Conservation (phyloP, 2,888 invertebrate genomes). For the Orthonevra nobilis region DNA sequence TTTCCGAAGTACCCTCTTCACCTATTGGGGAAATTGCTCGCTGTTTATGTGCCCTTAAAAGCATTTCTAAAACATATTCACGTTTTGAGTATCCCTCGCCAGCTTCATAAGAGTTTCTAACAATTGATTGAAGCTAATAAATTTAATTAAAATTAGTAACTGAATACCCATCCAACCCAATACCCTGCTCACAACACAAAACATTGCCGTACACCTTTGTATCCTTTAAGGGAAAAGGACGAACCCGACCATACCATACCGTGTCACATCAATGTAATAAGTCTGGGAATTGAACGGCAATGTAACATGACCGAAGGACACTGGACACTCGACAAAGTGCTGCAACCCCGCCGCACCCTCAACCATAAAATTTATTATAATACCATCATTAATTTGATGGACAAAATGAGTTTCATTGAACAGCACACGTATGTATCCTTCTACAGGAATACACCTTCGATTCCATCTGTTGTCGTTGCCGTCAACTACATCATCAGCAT, state of each 20-base stretch:
- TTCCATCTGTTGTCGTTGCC: no score
- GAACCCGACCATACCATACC: not conserved
- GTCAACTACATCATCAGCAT: slow-evolving; percentile 17
- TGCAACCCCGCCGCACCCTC: slow-evolving; percentile 4
- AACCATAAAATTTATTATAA: slow-evolving; percentile 53
- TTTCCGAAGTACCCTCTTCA: no score
- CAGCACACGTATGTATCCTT: slow-evolving; percentile 31
- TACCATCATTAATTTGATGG: slow-evolving; percentile 61
- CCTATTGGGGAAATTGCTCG: no score
- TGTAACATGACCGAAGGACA: slow-evolving; percentile 16
- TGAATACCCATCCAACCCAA: not conserved
- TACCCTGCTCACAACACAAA: no score
- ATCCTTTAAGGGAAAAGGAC: slow-evolving; percentile 3
- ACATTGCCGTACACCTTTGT: slow-evolving; percentile 28
- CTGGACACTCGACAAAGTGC: no score
- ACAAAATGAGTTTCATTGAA: slow-evolving; percentile 50
- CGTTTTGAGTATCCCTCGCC: not conserved
- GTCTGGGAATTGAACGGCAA: slow-evolving; percentile 34
- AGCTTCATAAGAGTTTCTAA: slow-evolving; percentile 13
- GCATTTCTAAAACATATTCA: slow-evolving; percentile 21
- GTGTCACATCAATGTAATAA: slow-evolving; percentile 28
- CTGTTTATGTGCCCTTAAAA: no score
- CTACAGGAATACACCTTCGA: no score
- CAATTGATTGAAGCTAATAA: slow-evolving; percentile 49
- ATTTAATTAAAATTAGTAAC: slow-evolving; percentile 42